Evolutionary conservation across 2,888 invertebrate genomes (phyloP).

Genomic region (Drosophila peninsularis): DNA sequence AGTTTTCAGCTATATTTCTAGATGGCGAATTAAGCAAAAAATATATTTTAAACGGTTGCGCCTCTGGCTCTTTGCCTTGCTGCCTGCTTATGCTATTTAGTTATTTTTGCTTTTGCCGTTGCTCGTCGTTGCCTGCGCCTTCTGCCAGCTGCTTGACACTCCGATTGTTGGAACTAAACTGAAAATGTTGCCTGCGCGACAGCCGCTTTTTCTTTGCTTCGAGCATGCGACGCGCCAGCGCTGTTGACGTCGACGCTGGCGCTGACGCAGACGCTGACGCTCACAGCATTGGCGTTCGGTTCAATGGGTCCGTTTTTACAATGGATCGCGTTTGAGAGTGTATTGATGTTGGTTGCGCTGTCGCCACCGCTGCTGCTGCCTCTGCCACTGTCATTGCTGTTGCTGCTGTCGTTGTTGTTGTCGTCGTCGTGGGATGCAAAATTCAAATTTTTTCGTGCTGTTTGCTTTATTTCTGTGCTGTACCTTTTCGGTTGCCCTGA

Average conservation of each 20-base stretch:
- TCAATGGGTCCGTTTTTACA: conserved; percentile 52
- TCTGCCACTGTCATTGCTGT: not conserved
- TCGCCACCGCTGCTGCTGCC: not conserved
- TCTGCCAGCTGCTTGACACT: conserved; percentile 55
- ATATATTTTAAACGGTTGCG: conserved; percentile 45
- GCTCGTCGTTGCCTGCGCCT: conserved; percentile 20
- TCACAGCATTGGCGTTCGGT: conserved; percentile 43
- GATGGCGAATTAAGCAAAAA: conserved; percentile 35
- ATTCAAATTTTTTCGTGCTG: conserved; percentile 64
- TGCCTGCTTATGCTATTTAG: conserved; percentile 7
- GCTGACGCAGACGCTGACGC: conserved; percentile 28
- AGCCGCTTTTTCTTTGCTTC: conserved; percentile 81
- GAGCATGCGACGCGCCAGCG: conserved; percentile 47
- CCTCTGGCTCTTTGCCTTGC: conserved; percentile 51
- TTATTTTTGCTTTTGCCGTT: conserved; percentile 6
- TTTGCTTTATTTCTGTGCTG: conserved; percentile 66
- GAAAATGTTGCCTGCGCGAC: conserved; percentile 74
- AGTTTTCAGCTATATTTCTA: conserved; percentile 24
- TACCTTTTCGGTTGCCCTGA: conserved; percentile 51
- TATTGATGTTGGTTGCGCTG: conserved; percentile 25
- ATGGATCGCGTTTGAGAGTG: conserved; percentile 44
- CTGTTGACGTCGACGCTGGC: conserved; percentile 38
- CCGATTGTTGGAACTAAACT: conserved; percentile 82
- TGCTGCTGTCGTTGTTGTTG: conserved; percentile 1
- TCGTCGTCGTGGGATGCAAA: conserved; percentile 62